phyloP scores from a whole-genome alignment of 2,113 vertebrate genomes.

The Empidonax traillii region DNA sequence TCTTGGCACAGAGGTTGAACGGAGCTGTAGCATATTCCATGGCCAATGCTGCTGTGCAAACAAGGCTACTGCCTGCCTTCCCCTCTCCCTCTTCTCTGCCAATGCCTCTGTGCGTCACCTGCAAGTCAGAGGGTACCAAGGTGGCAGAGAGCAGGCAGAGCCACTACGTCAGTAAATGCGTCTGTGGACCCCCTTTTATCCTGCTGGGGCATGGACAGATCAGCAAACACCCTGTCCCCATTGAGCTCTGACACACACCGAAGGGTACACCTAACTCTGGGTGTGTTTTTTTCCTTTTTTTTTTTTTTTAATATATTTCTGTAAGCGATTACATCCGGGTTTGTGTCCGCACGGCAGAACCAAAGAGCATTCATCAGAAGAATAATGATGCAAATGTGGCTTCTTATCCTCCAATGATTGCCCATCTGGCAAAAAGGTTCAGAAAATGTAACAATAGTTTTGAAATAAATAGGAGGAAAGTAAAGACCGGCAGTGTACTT shows the following conservation, averaged over 20 bases:
- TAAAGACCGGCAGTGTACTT: constrained; percentile 65
- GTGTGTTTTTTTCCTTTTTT: not conserved
- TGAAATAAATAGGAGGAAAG: constrained; percentile 55
- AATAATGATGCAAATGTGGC: constrained; percentile 32
- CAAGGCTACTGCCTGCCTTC: not conserved
- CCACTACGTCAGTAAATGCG: not conserved
- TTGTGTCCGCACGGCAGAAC: not conserved
- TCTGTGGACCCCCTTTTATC: not conserved
- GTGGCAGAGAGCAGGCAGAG: not conserved
- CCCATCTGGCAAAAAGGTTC: constrained; percentile 27
- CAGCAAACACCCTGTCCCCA: not conserved
- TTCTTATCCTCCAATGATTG: constrained; percentile 46
- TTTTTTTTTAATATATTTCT: not conserved
- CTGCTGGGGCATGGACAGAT: not conserved
- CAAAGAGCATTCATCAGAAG: constrained; percentile 15
- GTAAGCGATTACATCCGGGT: constrained; percentile 14
- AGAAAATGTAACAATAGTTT: constrained; percentile 55
- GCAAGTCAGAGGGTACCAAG: not conserved
- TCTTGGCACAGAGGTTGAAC: not conserved
- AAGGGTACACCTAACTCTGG: not conserved
- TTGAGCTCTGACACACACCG: not conserved
- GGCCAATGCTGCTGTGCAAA: not conserved
- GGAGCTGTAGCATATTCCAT: not conserved
- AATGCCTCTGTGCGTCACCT: not conserved
- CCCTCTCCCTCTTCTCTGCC: not conserved